Evolutionary conservation across 2,113 vertebrate genomes (phyloP).

Genomic region (Grus americana): DNA sequence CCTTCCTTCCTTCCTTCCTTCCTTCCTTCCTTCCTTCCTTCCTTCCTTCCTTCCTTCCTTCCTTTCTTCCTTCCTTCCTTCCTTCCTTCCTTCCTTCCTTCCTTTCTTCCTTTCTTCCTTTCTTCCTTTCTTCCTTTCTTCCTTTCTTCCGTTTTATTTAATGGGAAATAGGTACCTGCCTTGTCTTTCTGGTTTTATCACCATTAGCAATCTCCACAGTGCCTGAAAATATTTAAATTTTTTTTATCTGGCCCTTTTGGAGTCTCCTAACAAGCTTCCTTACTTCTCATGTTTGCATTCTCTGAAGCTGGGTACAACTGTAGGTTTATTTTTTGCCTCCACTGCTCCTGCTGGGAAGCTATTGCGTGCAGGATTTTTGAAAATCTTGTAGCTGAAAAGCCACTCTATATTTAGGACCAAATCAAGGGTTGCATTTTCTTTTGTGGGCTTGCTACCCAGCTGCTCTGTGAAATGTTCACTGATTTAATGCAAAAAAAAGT

Average conservation of each 20-base stretch:
- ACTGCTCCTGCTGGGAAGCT: background rate
- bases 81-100: background rate
- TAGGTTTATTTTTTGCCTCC: background rate
- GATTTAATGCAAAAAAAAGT: background rate
- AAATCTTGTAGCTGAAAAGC: background rate
- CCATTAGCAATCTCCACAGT: background rate
- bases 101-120: background rate
- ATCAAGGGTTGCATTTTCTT: slow-evolving; percentile 7
- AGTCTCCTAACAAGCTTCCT: background rate
- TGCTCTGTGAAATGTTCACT: background rate
- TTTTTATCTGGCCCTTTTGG: background rate
- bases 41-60: background rate
- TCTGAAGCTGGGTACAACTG: background rate
- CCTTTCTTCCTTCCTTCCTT: background rate
- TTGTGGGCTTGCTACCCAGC: slow-evolving; percentile 7
- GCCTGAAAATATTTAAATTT: background rate
- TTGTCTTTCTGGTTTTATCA: background rate
- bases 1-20: background rate
- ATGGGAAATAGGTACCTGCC: background rate
- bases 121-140: background rate
- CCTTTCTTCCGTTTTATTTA: background rate
- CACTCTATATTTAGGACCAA: slow-evolving; percentile 32
- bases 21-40: background rate
- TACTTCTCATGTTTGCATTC: background rate
- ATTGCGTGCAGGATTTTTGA: background rate